Evolutionary conservation across 2,888 invertebrate species (phyloP).

Genomic region (Nomada goodeniana): DNA sequence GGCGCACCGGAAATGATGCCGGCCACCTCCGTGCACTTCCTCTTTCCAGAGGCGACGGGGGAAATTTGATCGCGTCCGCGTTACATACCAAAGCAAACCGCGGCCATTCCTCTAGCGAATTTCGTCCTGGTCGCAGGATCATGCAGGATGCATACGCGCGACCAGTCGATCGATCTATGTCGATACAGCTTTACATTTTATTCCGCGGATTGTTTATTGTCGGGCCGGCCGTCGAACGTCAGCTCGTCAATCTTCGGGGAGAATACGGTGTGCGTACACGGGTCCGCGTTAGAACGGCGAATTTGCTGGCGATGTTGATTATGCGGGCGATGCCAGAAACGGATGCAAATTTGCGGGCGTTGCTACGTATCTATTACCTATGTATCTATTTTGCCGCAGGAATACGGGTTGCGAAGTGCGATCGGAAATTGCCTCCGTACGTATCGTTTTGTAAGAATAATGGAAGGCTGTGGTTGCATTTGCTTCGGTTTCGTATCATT

Average conservation of each 20-base stretch:
- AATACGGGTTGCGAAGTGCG: no score
- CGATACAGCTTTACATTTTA: background rate
- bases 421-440: no score
- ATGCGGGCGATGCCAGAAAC: no score
- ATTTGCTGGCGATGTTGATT: no score
- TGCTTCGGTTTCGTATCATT: no score
- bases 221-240: background rate
- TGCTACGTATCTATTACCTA: no score
- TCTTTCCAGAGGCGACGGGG: slow-evolving; percentile 55
- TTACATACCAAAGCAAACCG: slow-evolving; percentile 35
- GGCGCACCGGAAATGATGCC: slow-evolving; percentile 80
- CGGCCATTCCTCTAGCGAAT: slow-evolving; percentile 51
- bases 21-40: slow-evolving; percentile 78
- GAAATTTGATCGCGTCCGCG: slow-evolving; percentile 64
- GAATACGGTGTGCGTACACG: background rate
- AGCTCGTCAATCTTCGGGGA: background rate
- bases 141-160: background rate
- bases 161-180: slow-evolving; percentile 19
- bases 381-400: no score
- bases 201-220: slow-evolving; percentile 15
- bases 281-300: no score
- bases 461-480: no score
- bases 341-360: no score
- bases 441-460: no score
- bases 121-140: slow-evolving; percentile 52